A percentile compares a stretch with the other conserved stretches of the same genome.
Evolutionary conservation across 2,888 invertebrate species (phyloP).

Genomic region (Schizaphis graminum): DNA sequence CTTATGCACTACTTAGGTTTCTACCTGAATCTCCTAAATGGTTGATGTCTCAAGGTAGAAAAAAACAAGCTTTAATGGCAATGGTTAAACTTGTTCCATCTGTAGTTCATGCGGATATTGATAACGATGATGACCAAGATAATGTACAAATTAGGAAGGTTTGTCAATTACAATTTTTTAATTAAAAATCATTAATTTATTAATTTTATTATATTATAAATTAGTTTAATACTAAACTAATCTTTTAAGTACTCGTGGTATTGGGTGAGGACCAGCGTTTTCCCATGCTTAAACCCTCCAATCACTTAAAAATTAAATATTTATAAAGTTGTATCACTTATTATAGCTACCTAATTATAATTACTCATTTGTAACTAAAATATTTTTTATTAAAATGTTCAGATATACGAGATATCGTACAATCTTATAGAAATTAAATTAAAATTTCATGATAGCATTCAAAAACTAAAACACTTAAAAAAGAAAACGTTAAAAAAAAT

Average conservation of each 20-base stretch:
- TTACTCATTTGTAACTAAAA: background rate
- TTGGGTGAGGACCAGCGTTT: background rate
- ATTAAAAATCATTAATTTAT: background rate
- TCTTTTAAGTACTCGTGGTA: background rate
- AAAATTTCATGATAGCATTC: background rate
- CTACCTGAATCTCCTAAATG: slow-evolving; percentile 74
- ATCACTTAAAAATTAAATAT: background rate
- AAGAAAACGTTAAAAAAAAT: too few relatives aligned
- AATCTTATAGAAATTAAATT: background rate
- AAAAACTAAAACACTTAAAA: background rate
- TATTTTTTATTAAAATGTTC: background rate
- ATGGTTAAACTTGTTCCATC: slow-evolving; percentile 67
- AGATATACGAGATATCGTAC: background rate
- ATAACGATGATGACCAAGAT: background rate
- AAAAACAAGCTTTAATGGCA: slow-evolving; percentile 71
- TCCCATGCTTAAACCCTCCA: background rate
- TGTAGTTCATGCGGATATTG: background rate
- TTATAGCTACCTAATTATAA: background rate
- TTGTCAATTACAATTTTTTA: background rate
- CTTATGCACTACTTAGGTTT: slow-evolving; percentile 69
- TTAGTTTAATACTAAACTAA: background rate
- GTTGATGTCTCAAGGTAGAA: slow-evolving; percentile 73
- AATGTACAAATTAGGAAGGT: slow-evolving; percentile 32
- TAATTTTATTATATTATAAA: background rate
- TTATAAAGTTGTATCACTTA: background rate